Conservation (phyloP, 2,113 vertebrate species). For the Gopherus flavomarginatus region DNA sequence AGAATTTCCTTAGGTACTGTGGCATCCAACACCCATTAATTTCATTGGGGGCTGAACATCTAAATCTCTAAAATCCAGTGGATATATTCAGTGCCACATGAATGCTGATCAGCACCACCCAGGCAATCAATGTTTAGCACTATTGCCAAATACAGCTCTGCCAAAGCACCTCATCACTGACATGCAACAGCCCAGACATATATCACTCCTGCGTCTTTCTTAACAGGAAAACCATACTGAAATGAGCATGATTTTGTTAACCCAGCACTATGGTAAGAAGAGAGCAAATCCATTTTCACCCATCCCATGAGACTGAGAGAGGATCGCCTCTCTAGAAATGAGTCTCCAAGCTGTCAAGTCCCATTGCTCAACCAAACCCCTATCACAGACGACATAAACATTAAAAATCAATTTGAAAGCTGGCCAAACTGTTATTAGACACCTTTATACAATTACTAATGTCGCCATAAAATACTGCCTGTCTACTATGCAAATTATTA, state of each 20-base stretch:
- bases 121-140: neutral
- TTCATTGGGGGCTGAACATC: neutral
- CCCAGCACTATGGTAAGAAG: rapidly evolving
- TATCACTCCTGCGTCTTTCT: neutral
- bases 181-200: neutral
- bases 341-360: conserved; percentile 59
- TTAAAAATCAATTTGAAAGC: conserved; percentile 69
- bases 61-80: neutral
- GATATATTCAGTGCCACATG: neutral
- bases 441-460: conserved; percentile 65
- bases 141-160: neutral
- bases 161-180: rapidly evolving
- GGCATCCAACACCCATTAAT: neutral
- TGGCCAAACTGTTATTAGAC: conserved; percentile 68
- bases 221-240: neutral
- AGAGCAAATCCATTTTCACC: neutral
- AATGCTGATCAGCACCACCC: neutral
- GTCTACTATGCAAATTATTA: conserved; percentile 36
- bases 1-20: neutral
- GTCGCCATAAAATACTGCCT: neutral
- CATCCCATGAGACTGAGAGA: neutral
- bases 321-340: neutral
- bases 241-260: neutral
- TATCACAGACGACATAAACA: conserved; percentile 29
- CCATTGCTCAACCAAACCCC: neutral